phyloP scores from a whole-genome alignment of 1,140 invertebrate species.

The Zaprionus taronus region DNA sequence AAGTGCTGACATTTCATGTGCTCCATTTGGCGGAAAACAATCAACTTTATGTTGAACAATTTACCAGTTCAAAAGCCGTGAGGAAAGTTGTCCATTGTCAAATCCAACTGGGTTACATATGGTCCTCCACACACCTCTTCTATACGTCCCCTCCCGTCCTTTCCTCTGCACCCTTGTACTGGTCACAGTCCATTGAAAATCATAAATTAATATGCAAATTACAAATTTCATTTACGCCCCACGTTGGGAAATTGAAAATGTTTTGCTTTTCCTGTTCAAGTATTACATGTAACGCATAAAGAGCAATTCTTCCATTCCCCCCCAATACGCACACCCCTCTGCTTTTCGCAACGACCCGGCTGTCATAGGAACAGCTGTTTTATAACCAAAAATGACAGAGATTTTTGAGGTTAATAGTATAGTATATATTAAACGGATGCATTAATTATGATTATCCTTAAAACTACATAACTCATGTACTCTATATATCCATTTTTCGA shows the following conservation, averaged over 20 bases:
- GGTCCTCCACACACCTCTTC: not conserved
- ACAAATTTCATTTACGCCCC: slow-evolving; percentile 46
- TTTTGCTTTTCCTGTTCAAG: slow-evolving; percentile 20
- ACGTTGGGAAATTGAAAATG: slow-evolving; percentile 46
- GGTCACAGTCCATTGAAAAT: slow-evolving; percentile 47
- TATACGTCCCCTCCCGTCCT: not conserved
- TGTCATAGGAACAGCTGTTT: slow-evolving; percentile 12
- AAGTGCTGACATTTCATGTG: slow-evolving; percentile 7
- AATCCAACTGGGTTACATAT: slow-evolving; percentile 7
- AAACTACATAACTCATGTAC: not conserved
- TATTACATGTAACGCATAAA: slow-evolving; percentile 1
- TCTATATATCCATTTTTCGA: too few species aligned
- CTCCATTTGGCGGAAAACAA: not conserved
- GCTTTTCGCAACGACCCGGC: not conserved
- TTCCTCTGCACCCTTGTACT: not conserved
- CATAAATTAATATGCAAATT: slow-evolving; percentile 77
- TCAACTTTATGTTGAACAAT: slow-evolving; percentile 7
- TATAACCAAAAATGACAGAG: not conserved
- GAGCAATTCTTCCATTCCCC: not conserved
- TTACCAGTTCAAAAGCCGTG: not conserved
- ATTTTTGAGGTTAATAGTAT: not conserved
- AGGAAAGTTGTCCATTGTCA: not conserved
- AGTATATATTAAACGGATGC: not conserved
- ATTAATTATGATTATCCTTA: not conserved
- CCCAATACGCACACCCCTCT: too few species aligned